Evolutionary conservation across 2,888 invertebrate species (phyloP).

Genomic region (Dolichopus griseipennis): DNA sequence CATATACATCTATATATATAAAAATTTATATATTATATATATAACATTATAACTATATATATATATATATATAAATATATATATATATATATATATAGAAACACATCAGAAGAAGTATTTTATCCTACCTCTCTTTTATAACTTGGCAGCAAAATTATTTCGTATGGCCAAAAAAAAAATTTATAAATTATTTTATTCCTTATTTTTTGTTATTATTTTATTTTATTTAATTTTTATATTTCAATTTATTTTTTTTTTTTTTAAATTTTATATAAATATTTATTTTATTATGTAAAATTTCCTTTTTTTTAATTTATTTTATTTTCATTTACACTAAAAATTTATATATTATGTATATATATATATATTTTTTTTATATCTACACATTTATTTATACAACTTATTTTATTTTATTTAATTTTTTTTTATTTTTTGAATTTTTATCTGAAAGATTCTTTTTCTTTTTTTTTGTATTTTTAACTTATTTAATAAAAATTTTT

Average conservation of each 20-base stretch:
- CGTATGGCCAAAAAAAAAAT: constrained; percentile 2
- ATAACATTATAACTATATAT: no score
- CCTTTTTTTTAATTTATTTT: background rate
- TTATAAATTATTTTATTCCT: background rate
- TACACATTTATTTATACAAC: no score
- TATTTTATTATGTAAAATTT: constrained; percentile 5
- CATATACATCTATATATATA: background rate
- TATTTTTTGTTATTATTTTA: background rate
- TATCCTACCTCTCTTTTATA: background rate
- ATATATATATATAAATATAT: no score
- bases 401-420: background rate
- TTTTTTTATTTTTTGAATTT: background rate
- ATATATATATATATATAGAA: no score
- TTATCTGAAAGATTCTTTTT: background rate
- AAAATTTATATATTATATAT: no score
- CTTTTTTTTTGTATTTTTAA: background rate
- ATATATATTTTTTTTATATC: no score
- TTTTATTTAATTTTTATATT: background rate
- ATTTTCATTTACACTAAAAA: background rate
- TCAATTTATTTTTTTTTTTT: background rate
- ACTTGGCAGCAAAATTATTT: background rate
- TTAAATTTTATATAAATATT: background rate
- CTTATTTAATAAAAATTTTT: background rate
- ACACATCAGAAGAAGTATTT: background rate
- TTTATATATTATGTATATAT: background rate